These are phyloP conservation scores for Chiloscyllium punctatum DNA, from an alignment of 2,797 vertebrate genomes.

Conservation along the genomic window DNA sequence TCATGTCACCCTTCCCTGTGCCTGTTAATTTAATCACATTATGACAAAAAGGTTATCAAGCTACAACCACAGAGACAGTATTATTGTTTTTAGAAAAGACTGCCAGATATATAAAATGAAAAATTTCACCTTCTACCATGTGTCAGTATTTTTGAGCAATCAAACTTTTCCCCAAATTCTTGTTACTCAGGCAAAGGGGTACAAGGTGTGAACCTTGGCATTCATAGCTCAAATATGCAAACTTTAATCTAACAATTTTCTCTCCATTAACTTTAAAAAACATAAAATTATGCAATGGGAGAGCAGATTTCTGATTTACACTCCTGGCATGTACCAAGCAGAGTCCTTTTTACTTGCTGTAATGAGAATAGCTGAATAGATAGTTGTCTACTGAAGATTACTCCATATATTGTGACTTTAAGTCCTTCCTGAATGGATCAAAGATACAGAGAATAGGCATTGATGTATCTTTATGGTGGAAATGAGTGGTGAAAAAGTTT, in stretches of 20 bases:
- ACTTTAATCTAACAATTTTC: not conserved
- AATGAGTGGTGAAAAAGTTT: not conserved
- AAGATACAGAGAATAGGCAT: no score
- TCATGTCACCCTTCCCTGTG: not conserved
- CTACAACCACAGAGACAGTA: not conserved
- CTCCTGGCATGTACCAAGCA: not conserved
- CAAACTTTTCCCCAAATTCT: not conserved
- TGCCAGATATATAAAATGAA: not conserved
- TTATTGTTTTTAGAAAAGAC: not conserved
- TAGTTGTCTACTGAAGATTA: not conserved
- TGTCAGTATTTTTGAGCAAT: not conserved
- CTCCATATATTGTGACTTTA: not conserved
- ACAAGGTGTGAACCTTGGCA: not conserved
- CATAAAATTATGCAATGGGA: not conserved
- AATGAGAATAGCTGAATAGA: not conserved
- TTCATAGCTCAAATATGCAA: not conserved
- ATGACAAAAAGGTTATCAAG: not conserved
- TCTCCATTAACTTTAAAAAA: not conserved
- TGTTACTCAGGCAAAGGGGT: not conserved
- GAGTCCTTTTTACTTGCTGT: not conserved
- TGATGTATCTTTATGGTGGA: not conserved
- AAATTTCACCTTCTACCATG: not conserved
- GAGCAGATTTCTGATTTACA: not conserved
- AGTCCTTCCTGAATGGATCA: no score
- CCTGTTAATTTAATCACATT: not conserved